These are phyloP conservation scores for Takifugu rubripes DNA, from an alignment of 2,797 vertebrate genomes.

Conservation along the genomic window DNA sequence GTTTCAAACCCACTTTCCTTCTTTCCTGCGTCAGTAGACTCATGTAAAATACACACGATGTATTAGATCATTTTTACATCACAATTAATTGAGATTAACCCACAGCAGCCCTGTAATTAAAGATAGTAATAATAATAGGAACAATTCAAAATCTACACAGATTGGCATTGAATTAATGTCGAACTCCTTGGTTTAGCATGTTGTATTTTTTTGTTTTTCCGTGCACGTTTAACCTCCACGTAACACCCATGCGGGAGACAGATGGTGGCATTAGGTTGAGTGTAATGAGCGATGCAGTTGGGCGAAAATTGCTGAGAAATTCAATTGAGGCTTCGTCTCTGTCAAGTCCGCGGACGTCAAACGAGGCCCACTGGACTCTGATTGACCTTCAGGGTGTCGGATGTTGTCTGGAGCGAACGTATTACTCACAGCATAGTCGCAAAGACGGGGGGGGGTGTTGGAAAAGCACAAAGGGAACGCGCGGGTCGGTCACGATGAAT, in stretches of 20 bases:
- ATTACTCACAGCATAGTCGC: conserved; percentile 34
- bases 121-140: too few relatives aligned
- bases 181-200: too few relatives aligned
- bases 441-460: conserved; percentile 15
- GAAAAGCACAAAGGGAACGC: conserved; percentile 5
- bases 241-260: background rate
- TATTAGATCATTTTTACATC: too few relatives aligned
- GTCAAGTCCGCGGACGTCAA: conserved; percentile 4
- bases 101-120: too few relatives aligned
- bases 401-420: conserved; percentile 16
- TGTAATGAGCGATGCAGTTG: conserved; percentile 3
- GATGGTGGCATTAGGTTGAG: conserved; percentile 1
- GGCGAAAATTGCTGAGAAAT: background rate
- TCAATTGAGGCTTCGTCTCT: background rate
- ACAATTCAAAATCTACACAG: too few relatives aligned
- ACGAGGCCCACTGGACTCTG: conserved; percentile 17
- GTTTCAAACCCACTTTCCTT: too few relatives aligned
- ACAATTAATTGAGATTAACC: too few relatives aligned
- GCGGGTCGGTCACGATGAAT: too few relatives aligned
- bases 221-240: background rate
- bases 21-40: too few relatives aligned
- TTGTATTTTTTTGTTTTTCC: too few relatives aligned
- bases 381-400: conserved; percentile 22
- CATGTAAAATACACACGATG: too few relatives aligned
- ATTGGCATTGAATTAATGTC: too few relatives aligned